phyloP scores from a whole-genome alignment of 2,113 vertebrate genomes.

The Pachycephala philippinensis region DNA sequence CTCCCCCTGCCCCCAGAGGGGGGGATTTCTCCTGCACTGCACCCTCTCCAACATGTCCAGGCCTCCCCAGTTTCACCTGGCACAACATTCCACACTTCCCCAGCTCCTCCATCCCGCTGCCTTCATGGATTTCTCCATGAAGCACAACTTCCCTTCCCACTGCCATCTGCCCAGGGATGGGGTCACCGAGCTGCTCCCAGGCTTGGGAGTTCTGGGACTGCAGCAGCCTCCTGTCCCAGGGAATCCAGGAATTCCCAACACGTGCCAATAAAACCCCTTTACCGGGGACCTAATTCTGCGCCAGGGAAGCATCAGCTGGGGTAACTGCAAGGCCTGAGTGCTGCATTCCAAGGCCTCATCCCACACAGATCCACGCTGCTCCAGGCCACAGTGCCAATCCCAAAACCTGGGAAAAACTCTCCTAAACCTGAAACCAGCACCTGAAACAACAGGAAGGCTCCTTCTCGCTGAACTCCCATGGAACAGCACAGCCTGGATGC shows the following conservation, averaged over 20 bases:
- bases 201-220: not conserved
- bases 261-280: not conserved
- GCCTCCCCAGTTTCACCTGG: not conserved
- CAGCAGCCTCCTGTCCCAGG: not conserved
- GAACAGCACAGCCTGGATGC: not conserved
- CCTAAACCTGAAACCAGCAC: not conserved
- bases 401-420: not conserved
- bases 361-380: rapidly evolving
- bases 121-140: not conserved
- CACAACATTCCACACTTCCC: not conserved
- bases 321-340: rapidly evolving
- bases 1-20: not conserved
- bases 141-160: not conserved
- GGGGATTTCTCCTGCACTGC: not conserved
- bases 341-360: not conserved
- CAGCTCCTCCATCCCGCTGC: not conserved
- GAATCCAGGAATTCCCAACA: not conserved
- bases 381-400: rapidly evolving
- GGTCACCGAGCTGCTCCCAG: not conserved
- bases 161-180: not conserved
- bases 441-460: not conserved
- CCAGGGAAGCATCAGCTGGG: not conserved
- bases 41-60: not conserved
- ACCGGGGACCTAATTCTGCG: not conserved
- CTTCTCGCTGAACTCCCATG: rapidly evolving